Conservation (phyloP, 1,140 invertebrate genomes). For the Ooceraea biroi region DNA sequence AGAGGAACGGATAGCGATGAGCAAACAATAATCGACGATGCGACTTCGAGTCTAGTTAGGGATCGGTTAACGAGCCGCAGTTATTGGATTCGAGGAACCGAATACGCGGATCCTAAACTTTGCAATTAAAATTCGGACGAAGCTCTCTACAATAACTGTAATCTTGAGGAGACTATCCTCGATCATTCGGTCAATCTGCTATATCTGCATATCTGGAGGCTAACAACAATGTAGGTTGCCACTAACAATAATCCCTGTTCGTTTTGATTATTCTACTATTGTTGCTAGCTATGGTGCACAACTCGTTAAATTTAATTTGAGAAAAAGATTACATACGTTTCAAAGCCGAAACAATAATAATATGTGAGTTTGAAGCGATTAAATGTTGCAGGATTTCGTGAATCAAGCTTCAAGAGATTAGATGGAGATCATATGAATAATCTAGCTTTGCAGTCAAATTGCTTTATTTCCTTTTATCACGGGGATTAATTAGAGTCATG, state of each 20-base stretch:
- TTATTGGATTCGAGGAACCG: slow-evolving; percentile 35
- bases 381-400: neutral
- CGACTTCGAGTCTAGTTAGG: slow-evolving; percentile 40
- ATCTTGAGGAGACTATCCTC: slow-evolving; percentile 55
- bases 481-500: neutral
- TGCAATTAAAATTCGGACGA: slow-evolving; percentile 67
- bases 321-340: slow-evolving; percentile 8
- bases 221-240: no score
- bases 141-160: slow-evolving; percentile 45
- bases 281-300: slow-evolving; percentile 4
- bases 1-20: neutral
- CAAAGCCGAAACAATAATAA: slow-evolving; percentile 5
- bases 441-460: neutral
- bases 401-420: neutral
- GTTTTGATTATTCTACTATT: neutral
- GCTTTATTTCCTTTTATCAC: neutral
- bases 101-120: slow-evolving; percentile 50
- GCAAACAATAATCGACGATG: slow-evolving; percentile 24
- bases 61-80: slow-evolving; percentile 54
- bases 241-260: slow-evolving; percentile 22
- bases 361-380: neutral
- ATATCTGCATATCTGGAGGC: slow-evolving; percentile 40
- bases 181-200: slow-evolving; percentile 41
- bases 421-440: neutral
- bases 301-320: neutral